Percentiles rank a stretch among this genome's conserved stretches.
These are phyloP conservation scores for Acrobasis suavella DNA, from an alignment of 2,888 invertebrate species.

Conservation along the genomic window DNA sequence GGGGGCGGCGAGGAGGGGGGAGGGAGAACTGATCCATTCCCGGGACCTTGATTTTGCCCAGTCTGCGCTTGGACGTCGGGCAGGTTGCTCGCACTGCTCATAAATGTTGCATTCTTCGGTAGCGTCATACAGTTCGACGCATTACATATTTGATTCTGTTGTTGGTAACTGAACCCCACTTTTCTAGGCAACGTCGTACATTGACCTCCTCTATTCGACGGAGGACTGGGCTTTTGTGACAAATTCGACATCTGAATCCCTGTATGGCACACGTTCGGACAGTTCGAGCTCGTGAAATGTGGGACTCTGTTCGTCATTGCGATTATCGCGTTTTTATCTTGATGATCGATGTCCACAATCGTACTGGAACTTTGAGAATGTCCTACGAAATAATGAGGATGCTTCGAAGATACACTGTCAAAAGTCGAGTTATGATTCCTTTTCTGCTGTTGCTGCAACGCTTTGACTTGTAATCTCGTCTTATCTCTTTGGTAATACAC, in stretches of 20 bases:
- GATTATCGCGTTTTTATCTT: constrained; percentile 83
- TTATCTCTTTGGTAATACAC: constrained; percentile 92
- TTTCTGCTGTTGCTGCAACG: constrained; percentile 87
- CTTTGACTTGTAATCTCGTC: constrained; percentile 90
- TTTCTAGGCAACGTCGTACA: constrained; percentile 77
- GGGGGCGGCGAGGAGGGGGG: constrained; percentile 70
- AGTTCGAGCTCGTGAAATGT: constrained; percentile 73
- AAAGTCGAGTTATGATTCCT: constrained; percentile 80
- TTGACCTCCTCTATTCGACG: constrained; percentile 68
- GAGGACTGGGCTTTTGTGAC: constrained; percentile 72
- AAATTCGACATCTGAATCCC: constrained; percentile 82
- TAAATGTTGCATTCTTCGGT: constrained; percentile 82
- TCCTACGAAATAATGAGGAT: constrained; percentile 90
- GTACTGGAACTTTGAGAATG: constrained; percentile 91
- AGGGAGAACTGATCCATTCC: constrained; percentile 62
- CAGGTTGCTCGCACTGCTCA: constrained; percentile 69
- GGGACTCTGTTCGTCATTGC: constrained; percentile 77
- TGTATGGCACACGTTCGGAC: constrained; percentile 83
- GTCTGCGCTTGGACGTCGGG: constrained; percentile 79
- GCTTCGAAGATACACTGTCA: constrained; percentile 85
- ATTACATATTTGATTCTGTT: constrained; percentile 72
- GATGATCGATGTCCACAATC: constrained; percentile 92
- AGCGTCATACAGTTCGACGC: constrained; percentile 82
- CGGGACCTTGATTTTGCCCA: constrained; percentile 67
- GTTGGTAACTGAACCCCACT: constrained; percentile 74